Percentiles rank a stretch among this genome's conserved stretches.
phyloP scores from a whole-genome alignment of 2,888 invertebrate species.

The Lucinisca nassula region DNA sequence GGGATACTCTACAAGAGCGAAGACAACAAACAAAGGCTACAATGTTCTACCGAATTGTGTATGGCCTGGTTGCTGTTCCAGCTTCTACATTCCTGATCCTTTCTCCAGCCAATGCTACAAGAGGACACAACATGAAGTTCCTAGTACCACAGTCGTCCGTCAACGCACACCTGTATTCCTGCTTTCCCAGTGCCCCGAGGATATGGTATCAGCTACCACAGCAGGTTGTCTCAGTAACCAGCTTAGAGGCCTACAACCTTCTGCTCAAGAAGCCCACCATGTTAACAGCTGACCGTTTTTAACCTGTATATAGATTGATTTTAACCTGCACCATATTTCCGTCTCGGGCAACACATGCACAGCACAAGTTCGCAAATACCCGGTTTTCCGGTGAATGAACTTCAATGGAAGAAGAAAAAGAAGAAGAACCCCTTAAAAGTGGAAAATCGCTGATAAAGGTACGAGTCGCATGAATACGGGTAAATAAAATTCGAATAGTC shows the following conservation, averaged over 20 bases:
- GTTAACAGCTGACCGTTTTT: background rate
- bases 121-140: background rate
- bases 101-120: background rate
- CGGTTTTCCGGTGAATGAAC: background rate
- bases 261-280: background rate
- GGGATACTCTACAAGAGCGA: background rate
- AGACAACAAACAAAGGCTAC: background rate
- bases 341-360: background rate
- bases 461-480: too few species aligned
- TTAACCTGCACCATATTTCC: background rate
- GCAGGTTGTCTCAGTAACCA: too few species aligned
- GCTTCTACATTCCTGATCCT: background rate
- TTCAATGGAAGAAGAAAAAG: conserved; percentile 3
- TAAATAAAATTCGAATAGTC: too few species aligned
- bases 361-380: background rate
- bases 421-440: too few species aligned
- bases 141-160: background rate
- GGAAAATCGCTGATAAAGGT: too few species aligned
- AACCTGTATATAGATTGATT: background rate
- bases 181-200: background rate
- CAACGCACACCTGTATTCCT: background rate
- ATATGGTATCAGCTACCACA: too few species aligned
- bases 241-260: background rate
- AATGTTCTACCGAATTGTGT: background rate
- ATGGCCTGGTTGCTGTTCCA: background rate